phyloP scores from a whole-genome alignment of 2,797 vertebrate species.

The Enteromius unitaeniatus region DNA sequence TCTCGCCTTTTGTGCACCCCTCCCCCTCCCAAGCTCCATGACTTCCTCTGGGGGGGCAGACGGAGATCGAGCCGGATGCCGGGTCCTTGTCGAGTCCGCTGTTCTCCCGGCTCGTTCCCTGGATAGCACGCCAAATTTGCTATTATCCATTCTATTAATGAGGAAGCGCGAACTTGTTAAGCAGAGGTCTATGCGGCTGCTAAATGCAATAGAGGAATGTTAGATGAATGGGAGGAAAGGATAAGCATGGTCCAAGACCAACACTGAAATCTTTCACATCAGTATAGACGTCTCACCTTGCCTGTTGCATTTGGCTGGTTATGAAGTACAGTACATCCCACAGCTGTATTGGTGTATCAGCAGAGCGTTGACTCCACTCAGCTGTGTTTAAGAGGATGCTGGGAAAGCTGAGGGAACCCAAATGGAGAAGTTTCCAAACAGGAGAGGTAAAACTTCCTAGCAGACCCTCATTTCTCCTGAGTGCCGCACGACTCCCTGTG shows the following conservation, averaged over 20 bases:
- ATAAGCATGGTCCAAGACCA: background rate
- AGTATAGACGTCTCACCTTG: background rate
- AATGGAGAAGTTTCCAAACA: constrained; percentile 83
- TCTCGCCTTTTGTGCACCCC: too few species aligned
- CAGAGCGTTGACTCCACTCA: constrained; percentile 44
- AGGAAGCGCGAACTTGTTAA: too few species aligned
- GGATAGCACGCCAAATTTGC: too few species aligned
- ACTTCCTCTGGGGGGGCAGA: too few species aligned
- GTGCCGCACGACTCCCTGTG: constrained; percentile 78
- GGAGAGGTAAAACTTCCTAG: constrained; percentile 75
- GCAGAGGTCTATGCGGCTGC: background rate
- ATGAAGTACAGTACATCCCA: constrained; percentile 12
- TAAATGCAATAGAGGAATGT: background rate
- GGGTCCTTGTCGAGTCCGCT: too few species aligned
- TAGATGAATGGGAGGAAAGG: background rate
- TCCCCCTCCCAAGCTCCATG: too few species aligned
- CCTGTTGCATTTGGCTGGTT: background rate
- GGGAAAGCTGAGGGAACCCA: constrained; percentile 70
- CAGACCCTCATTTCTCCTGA: constrained; percentile 79
- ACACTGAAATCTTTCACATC: background rate
- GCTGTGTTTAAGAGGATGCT: constrained; percentile 57
- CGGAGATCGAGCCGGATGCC: too few species aligned
- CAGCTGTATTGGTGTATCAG: constrained; percentile 41
- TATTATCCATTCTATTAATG: too few species aligned
- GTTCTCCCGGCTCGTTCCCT: too few species aligned